Evolutionary conservation across 2,113 vertebrate genomes (phyloP).

Genomic region (Motacilla alba): DNA sequence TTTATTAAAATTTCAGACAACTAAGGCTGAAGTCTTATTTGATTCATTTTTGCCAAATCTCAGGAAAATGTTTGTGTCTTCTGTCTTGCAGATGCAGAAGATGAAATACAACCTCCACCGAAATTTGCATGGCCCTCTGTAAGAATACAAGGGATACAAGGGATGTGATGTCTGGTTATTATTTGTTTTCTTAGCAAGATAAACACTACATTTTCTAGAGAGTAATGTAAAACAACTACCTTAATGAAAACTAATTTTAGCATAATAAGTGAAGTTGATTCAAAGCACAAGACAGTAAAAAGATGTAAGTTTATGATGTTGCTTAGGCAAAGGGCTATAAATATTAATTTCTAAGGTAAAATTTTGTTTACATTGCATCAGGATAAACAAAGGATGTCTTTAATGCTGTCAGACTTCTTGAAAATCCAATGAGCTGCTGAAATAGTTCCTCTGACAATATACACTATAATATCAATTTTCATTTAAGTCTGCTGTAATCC

Average conservation of each 20-base stretch:
- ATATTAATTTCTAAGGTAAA: slow-evolving; percentile 16
- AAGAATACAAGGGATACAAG: background rate
- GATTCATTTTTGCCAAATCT: background rate
- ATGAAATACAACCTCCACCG: background rate
- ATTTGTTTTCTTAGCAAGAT: background rate
- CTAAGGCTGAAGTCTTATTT: background rate
- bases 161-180: background rate
- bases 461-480: slow-evolving; percentile 36
- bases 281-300: background rate
- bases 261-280: background rate
- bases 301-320: background rate
- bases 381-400: slow-evolving; percentile 10
- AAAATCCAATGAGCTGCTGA: slow-evolving; percentile 20
- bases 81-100: background rate
- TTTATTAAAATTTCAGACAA: background rate
- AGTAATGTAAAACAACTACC: background rate
- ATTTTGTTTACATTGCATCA: slow-evolving; percentile 1
- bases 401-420: background rate
- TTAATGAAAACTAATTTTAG: background rate
- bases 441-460: slow-evolving; percentile 19
- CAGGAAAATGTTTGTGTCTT: background rate
- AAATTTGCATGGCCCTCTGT: background rate
- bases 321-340: background rate
- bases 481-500: slow-evolving; percentile 26
- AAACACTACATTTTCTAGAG: background rate